Evolutionary conservation across 2,797 vertebrate genomes (phyloP), one percentile per base, ranked within the genome.

Genomic region (Urocyon cinereoargenteus): DNA sequence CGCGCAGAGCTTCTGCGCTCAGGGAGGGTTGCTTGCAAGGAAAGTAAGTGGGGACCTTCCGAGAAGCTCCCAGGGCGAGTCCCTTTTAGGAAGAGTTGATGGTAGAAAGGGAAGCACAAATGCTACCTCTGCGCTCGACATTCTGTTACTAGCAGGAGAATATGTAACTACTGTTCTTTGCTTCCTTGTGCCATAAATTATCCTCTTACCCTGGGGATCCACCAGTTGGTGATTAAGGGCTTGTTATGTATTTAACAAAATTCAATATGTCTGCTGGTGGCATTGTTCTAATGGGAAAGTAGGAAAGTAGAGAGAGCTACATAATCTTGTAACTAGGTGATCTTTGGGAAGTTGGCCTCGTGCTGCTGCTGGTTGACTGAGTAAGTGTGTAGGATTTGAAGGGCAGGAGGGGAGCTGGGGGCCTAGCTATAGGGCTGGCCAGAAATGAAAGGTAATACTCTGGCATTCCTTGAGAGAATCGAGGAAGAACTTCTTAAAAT

Each of bases 231-330:
- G 82, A 83, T 95, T 49, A 93, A 77, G 87, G 57, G 40, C 24
- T 61, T 84, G 53, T 64, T 91, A 19, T 1, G 12, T 40, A 64
- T 75, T 94, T 86, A 70, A 79, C 87, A 90, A 84, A 53, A 94
- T 59, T 19, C 89, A 87, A 0, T 79, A 12, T 90, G 90, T 94
- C 93, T 90, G 70, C 64, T 90, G 68, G 77, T 95, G 87, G 77
- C 16, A 36, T 97, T 78, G 94, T 92, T 93, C 97, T 64, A 18
- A 15, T 88, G 62, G 73, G 59, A 57, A 90, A 86, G 92, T 51
- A 28, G 26, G 22, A 77, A 90, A 97, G 81, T 82, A 66, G 18
- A 77, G 26, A 78, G 83, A 90, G 34, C 85, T 53, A 9, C 45
- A 9, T 49, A 22, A 28, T 59, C 21, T 73, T 68, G 75, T 59